Evolutionary conservation across 2,888 invertebrate genomes (phyloP), one percentile per base, ranked within the genome.

Genomic region (Melangyna quadrimaculata): DNA sequence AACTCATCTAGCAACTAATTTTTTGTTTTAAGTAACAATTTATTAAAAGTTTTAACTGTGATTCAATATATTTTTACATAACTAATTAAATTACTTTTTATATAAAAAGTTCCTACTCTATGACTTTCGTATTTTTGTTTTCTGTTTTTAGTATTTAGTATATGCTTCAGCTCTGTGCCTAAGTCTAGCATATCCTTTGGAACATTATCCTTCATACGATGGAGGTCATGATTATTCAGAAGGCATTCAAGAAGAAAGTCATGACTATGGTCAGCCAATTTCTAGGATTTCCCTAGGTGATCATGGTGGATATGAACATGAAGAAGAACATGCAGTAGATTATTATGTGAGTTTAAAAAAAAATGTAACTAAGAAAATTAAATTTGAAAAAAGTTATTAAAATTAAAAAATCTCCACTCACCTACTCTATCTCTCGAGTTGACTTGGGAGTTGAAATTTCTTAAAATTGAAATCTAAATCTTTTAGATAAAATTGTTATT

Each of bases 281-380:
- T 90, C 91, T 59, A 90, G 91, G 87, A 89, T 90, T 45, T 90
- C 91, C 0, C 71, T 90, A 77, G 91, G 90, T 35, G 90, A 91
- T 14, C 91, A 88, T 7, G 35, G 35, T 67, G 90, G 89, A 12
- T 89, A 89, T 59, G 89, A 88, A 65, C 88, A 88, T 45, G 87
- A 79, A 45, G 90, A 90, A 82, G 89, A 94, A 45, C 93, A 94
- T 87, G 88, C 90, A 88, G 94, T 94, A 22, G 95, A 95, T 89
- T 95, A 95, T 90, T 94, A 94, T 91, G 95, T 95, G 90, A 94
- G 94, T 93, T 10, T n/a, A 29, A 57, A 0, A 5, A 12, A 14
- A 57, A 8, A 29, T 19, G 9, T 27, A 4, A 27, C n/a, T n/a
- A n/a, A n/a, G n/a, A n/a, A n/a, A 8, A 22, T n/a, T 14, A 24